Base-by-base conservation (phyloP, 2,113 vertebrate species). In the Cinclus mexicanus region DNA sequence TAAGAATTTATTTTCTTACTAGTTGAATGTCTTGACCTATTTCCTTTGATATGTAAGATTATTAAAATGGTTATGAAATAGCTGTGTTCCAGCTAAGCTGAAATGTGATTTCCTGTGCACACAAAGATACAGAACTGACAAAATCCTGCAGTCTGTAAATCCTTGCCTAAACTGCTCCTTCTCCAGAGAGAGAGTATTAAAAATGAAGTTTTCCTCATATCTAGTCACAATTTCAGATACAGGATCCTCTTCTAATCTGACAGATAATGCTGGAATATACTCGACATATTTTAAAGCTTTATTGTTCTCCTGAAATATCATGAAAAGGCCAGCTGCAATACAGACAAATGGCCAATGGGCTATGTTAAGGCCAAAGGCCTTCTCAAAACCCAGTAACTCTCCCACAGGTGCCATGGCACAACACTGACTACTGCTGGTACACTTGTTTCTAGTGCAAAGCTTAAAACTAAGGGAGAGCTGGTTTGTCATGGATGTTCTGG, bases 1-100 rank as follows among this genome's bases (percentile, higher is more conserved):
- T 33, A 71, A 91, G 61, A 89, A 2, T 25, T 60, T 37, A 37
- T 37, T n/a, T 44, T 89, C 86, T 76, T 7, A 46, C 47, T 64
- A 50, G 55, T 33, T 86, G 52, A 93, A 88, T 72, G 17, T 70
- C 37, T 86, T 93, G 94, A 90, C 92, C 93, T 68, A 89, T 90
- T 95, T 96, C 49, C 88, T 95, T 95, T 96, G 79, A 92, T 86
- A 90, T 93, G 76, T 60, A 93, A n/a, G 46, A 64, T 87, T 89
- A 91, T 91, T 91, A 63, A 95, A 90, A 83, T 44, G 21, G 44
- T 96, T 95, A 92, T 39, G 76, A 94, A 96, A 94, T 42, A 94
- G 69, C 49, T 78, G 47, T 68, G 69, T 84, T 89, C 76, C 92
- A 94, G 76, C 92, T 83, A 88, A 37, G 83, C 83, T 86, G 84